Base-by-base conservation (phyloP, 1,140 invertebrate genomes). In the Drosophila fuyamai region DNA sequence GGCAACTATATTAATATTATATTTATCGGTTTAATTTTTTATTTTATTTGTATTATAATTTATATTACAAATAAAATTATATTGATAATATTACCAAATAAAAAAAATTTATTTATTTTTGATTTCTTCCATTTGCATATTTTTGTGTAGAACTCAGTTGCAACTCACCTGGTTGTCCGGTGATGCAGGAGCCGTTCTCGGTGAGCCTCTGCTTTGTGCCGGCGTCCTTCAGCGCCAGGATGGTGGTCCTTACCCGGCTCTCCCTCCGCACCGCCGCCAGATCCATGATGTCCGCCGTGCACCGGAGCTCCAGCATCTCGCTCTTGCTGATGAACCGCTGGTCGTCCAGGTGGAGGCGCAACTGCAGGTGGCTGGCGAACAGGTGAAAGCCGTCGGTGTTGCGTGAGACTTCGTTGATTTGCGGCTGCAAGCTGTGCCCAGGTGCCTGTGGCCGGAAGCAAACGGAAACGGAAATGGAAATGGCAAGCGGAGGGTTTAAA, bases 341-440 rank as follows among this genome's bases (percentile, higher is more conserved):
- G 76, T 92, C 89, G 14, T 92, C 91, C 56, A 92, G 77, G 55
- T 81, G 66, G 23, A 92, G 68, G 41, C 91, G 91, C 61, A 92
- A 62, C 50, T 92, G 84, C 61, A 92, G 60, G 50, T 76, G 86
- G 72, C 91, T 92, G 40, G 76, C 62, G 18, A 88, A 91, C 16
- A 92, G 79, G n/a, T 85, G 60, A 54, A 92, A 86, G 51, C 91
- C 91, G 47, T 91, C 89, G 41, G 55, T 50, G 56, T 79, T 90
- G 58, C 80, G 84, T 67, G 85, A 80, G 77, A 91, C 78, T 74
- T 92, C 91, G 70, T 92, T 89, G 76, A 88, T 79, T 85, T 92
- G 91, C 53, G 91, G 89, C 70, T 80, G 76, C 44, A 92, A 58
- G 50, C 81, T 85, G 59, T 58, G 72, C 48, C 63, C 50, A 13